These are phyloP conservation scores for Drepanosiphum platanoidis DNA, from an alignment of 2,888 invertebrate species.

Conservation along the genomic window DNA sequence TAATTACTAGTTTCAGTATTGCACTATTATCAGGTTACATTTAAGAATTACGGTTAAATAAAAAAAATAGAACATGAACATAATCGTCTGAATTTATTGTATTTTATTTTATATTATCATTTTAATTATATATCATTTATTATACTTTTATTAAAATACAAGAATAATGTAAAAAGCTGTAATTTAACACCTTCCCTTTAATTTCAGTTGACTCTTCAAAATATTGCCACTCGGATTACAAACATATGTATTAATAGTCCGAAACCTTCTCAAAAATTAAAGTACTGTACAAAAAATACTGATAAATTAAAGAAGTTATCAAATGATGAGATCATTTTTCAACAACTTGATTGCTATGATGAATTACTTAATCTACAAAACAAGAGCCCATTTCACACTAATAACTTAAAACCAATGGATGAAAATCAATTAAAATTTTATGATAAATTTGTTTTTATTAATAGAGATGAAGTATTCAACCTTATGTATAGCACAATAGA, in stretches of 20 bases:
- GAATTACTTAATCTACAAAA: constrained; percentile 43
- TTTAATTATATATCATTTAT: background rate
- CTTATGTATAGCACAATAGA: constrained; percentile 46
- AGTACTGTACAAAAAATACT: constrained; percentile 29
- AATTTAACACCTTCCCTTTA: constrained; percentile 31
- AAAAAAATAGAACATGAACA: no score
- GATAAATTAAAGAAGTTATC: constrained; percentile 2
- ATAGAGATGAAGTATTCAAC: constrained; percentile 50
- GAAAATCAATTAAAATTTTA: constrained; percentile 37
- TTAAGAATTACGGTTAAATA: no score
- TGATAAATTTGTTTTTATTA: constrained; percentile 17
- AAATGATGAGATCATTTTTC: constrained; percentile 43
- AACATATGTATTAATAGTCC: constrained; percentile 12
- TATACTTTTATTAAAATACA: background rate
- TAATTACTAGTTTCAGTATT: no score
- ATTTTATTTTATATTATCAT: background rate
- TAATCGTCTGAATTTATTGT: no score
- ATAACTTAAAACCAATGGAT: constrained; percentile 32
- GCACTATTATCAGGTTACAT: no score
- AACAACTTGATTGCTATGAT: constrained; percentile 47
- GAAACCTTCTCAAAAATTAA: background rate
- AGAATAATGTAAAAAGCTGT: background rate
- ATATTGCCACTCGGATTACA: constrained; percentile 39
- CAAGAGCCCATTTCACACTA: background rate
- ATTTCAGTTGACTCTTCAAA: constrained; percentile 57